phyloP scores from a whole-genome alignment of 2,797 vertebrate genomes.

The Sebastes diploproa region DNA sequence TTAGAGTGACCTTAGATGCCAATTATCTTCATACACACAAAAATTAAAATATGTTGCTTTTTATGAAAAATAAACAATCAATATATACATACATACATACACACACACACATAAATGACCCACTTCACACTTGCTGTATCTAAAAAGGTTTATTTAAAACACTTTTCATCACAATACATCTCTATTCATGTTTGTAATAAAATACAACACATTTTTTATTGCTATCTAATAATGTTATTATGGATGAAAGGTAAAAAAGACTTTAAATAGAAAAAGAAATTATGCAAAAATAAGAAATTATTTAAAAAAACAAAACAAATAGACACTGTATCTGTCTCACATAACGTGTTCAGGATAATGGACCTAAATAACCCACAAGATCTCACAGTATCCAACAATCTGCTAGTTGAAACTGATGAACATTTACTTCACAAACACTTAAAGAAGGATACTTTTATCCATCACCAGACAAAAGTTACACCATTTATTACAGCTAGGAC shows the following conservation, averaged over 20 bases:
- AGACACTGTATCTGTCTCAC: not conserved
- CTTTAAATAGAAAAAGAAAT: slow-evolving; percentile 27
- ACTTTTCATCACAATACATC: not conserved
- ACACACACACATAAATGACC: not conserved
- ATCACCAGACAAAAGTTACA: slow-evolving; percentile 23
- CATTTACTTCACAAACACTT: slow-evolving; percentile 1
- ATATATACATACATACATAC: too few relatives aligned
- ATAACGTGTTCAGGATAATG: not conserved
- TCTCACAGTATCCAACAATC: not conserved
- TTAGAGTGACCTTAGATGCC: too few relatives aligned
- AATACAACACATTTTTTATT: not conserved
- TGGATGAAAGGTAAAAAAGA: not conserved
- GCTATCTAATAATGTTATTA: not conserved
- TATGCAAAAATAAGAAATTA: slow-evolving; percentile 6
- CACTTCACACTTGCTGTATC: not conserved
- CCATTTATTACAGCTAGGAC: not conserved
- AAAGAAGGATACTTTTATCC: not conserved
- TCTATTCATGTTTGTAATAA: not conserved
- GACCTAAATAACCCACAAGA: not conserved
- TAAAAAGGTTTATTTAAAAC: slow-evolving; percentile 44
- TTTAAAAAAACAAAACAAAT: not conserved
- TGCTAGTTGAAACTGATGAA: slow-evolving; percentile 14
- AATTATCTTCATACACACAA: too few relatives aligned
- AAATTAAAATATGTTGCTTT: too few relatives aligned
- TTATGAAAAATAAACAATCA: too few relatives aligned